Base-by-base conservation (phyloP, 2,113 vertebrate genomes). In the Urocolius indicus region DNA sequence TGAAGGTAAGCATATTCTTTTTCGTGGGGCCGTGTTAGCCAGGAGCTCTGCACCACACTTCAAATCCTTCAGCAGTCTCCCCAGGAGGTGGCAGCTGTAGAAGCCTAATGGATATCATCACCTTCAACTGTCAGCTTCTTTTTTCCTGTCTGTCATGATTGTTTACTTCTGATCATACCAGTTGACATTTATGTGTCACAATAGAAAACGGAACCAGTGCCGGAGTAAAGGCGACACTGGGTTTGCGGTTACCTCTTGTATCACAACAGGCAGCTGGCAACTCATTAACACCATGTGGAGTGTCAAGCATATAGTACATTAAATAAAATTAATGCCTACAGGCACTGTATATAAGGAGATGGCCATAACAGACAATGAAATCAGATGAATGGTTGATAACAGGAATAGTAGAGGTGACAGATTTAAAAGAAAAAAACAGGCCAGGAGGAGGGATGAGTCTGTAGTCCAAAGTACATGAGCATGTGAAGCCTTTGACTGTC, bases 231-330 rank as follows among this genome's bases (percentile, higher is more conserved):
- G 82, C 88, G 82, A 97, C 95, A 76, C 84, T 97, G 93, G 95
- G 84, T 96, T 96, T 96, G 90, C 10, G 5, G 89, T 95, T 95
- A 83, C 95, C 96, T 89, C 83, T 90, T 96, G 91, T 95, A 95
- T 96, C 95, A 95, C 93, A 97, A 96, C 90, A 97, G 96, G 96
- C 97, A 97, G 95, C 95, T 97, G 96, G 96, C 97, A 96, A 97
- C 93, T 97, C 95, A 94, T 97, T 97, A 97, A 96, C 96, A 96
- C 96, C 79, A 91, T 84, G 96, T 80, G 82, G 92, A 85, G 95
- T 96, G 94, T 97, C 91, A 95, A 95, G 95, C 91, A 87, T 96
- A 96, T 96, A 91, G 93, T 96, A 88, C 88, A 93, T 96, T 97
- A 95, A 95, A 96, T 96, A 93, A 95, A 94, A 96, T 95, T 95